A percentile compares a stretch with the other conserved stretches of the same genome.
These are phyloP conservation scores for Vulpes lagopus DNA, from an alignment of 2,113 vertebrate genomes.

Conservation along the genomic window DNA sequence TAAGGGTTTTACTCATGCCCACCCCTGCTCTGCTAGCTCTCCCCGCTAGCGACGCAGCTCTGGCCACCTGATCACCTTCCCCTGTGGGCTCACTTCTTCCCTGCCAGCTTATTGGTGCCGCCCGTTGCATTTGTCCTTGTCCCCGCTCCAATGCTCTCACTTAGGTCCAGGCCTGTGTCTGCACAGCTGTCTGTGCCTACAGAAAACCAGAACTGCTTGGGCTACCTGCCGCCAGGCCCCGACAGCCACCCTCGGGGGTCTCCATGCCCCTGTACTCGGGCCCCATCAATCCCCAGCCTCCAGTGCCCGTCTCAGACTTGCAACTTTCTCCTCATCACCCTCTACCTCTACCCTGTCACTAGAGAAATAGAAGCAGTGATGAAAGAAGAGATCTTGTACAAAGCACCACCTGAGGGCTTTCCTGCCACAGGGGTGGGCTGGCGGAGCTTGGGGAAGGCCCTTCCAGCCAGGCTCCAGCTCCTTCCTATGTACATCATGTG, in stretches of 20 bases:
- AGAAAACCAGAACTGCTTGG: background rate
- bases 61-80: too few species aligned
- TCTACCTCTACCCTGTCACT: background rate
- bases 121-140: background rate
- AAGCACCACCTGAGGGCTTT: background rate
- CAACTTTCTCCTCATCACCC: background rate
- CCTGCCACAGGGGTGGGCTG: background rate
- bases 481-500: too few species aligned
- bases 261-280: background rate
- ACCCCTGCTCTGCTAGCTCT: background rate
- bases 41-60: background rate
- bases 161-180: background rate
- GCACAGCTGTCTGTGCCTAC: background rate
- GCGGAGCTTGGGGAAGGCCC: background rate
- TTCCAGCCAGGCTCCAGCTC: background rate
- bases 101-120: accelerated
- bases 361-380: background rate
- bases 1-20: background rate
- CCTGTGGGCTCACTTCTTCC: background rate
- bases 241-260: background rate
- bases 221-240: accelerated
- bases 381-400: background rate
- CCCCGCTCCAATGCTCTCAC: too few species aligned
- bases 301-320: background rate
- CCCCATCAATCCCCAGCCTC: background rate